Conservation (phyloP, 2,888 invertebrate genomes). For the Spilosoma lubricipeda region DNA sequence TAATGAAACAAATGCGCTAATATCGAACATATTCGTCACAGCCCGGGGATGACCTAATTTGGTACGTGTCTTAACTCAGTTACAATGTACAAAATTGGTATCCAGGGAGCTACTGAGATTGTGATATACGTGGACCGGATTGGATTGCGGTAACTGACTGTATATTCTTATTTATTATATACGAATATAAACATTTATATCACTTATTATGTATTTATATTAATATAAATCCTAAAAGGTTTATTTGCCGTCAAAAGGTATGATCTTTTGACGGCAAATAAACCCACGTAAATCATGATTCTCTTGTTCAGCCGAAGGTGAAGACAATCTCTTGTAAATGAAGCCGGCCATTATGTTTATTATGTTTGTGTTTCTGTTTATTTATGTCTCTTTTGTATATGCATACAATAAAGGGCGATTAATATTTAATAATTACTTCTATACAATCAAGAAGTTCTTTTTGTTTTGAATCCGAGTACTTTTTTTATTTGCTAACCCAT, state of each 20-base stretch:
- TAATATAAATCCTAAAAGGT: background rate
- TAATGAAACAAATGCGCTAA: conserved; percentile 17
- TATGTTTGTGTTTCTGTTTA: background rate
- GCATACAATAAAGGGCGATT: background rate
- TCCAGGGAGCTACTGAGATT: conserved; percentile 39
- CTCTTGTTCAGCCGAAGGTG: background rate
- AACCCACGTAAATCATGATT: background rate
- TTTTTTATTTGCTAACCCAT: too few species aligned
- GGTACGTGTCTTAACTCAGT: conserved; percentile 48
- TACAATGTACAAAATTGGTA: conserved; percentile 34
- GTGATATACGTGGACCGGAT: conserved; percentile 30
- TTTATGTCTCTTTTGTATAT: background rate
- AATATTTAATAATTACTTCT: background rate
- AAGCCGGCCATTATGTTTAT: background rate
- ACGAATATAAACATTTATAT: background rate
- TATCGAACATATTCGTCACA: conserved; percentile 36
- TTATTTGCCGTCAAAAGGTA: too few species aligned
- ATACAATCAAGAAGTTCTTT: background rate
- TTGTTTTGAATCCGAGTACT: too few species aligned
- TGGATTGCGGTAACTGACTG: conserved; percentile 3
- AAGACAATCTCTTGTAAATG: background rate
- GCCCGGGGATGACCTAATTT: conserved; percentile 47
- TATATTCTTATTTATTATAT: background rate
- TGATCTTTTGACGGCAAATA: background rate
- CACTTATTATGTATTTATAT: background rate